Conservation (phyloP, 2,888 invertebrate genomes). For the Diarsia dahlii region DNA sequence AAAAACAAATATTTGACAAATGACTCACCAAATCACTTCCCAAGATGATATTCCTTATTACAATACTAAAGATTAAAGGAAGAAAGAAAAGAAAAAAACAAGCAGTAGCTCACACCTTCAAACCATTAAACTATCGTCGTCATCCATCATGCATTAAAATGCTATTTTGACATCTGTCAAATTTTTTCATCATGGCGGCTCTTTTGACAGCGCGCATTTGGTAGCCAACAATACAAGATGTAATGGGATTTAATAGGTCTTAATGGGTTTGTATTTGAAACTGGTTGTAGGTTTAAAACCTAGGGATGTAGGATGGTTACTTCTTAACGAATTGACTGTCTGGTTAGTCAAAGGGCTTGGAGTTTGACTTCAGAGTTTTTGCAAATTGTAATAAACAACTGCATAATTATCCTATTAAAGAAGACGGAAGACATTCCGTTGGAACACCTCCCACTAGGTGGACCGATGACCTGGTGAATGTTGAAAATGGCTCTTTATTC, state of each 20-base stretch:
- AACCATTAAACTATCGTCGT: slow-evolving; percentile 50
- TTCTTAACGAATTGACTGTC: no score
- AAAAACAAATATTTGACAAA: slow-evolving; percentile 20
- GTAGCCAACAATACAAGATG: slow-evolving; percentile 38
- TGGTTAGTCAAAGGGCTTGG: not conserved
- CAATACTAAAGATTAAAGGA: not conserved
- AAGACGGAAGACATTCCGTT: no score
- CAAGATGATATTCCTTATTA: slow-evolving; percentile 7
- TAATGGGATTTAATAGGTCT: slow-evolving; percentile 40
- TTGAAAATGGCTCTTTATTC: no score
- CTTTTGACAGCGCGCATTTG: slow-evolving; percentile 60
- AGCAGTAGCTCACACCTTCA: slow-evolving; percentile 43
- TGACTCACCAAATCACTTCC: slow-evolving; percentile 33
- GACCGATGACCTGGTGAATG: no score
- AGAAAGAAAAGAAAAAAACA: slow-evolving; percentile 32
- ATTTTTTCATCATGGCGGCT: slow-evolving; percentile 70
- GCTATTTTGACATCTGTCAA: slow-evolving; percentile 89
- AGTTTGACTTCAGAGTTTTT: no score
- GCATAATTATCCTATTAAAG: no score
- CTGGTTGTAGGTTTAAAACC: not conserved
- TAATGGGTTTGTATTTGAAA: slow-evolving; percentile 45
- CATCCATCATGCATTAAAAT: slow-evolving; percentile 69
- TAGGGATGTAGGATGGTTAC: not conserved
- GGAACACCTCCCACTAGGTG: no score
- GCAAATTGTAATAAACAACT: no score